Evolutionary conservation across 2,888 invertebrate genomes (phyloP).

Genomic region (Lithosia quadra): DNA sequence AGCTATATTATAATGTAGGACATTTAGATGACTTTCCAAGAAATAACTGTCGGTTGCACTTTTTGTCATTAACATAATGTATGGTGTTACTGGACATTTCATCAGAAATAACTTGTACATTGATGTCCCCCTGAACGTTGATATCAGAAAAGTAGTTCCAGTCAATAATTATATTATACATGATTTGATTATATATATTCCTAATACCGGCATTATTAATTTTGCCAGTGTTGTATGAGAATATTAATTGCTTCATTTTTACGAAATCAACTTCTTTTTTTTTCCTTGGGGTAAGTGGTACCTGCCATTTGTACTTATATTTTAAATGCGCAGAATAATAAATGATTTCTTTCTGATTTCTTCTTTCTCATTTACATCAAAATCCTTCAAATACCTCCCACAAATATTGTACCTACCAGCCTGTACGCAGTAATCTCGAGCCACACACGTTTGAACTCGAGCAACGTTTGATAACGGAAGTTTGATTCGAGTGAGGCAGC

Average conservation of each 20-base stretch:
- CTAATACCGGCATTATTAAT: not conserved
- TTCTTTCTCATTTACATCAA: too few species aligned
- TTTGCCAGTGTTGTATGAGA: not conserved
- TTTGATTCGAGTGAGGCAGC: slow-evolving; percentile 8
- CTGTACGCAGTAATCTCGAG: not conserved
- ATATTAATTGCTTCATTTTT: too few species aligned
- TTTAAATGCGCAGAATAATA: too few species aligned
- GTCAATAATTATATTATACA: not conserved
- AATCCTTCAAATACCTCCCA: too few species aligned
- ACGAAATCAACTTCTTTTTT: too few species aligned
- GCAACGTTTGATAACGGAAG: slow-evolving; percentile 8
- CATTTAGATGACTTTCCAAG: not conserved
- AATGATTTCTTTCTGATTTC: too few species aligned
- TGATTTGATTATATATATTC: not conserved
- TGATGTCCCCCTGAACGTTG: not conserved
- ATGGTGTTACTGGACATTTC: not conserved
- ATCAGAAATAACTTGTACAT: not conserved
- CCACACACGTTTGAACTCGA: not conserved
- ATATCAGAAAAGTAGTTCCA: not conserved
- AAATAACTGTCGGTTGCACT: not conserved
- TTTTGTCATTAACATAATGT: not conserved
- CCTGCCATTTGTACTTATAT: too few species aligned
- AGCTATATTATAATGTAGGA: not conserved
- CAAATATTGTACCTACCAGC: too few species aligned
- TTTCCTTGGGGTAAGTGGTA: too few species aligned